These are phyloP conservation scores for Callospermophilus lateralis DNA, from an alignment of 2,113 vertebrate genomes.

Conservation along the genomic window DNA sequence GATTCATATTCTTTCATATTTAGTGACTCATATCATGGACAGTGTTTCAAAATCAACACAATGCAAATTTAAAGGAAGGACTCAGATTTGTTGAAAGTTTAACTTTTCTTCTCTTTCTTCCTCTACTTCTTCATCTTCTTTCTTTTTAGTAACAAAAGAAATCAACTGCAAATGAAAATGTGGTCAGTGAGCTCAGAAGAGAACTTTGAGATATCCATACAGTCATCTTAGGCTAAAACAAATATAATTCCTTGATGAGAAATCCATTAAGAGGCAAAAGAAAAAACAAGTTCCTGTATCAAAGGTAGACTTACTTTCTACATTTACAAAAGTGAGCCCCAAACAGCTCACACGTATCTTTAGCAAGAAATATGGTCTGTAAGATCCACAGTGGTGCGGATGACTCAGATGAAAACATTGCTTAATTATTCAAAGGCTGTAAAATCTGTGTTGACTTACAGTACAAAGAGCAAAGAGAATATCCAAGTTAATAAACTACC, in stretches of 20 bases:
- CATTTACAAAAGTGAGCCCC: background rate
- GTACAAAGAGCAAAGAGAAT: constrained; percentile 58
- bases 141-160: background rate
- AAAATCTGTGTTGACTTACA: background rate
- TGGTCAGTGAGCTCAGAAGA: background rate
- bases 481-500: constrained; percentile 72
- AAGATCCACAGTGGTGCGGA: background rate
- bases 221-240: background rate
- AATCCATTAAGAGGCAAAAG: background rate
- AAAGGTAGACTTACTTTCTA: background rate
- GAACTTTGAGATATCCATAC: background rate
- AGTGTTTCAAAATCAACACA: background rate
- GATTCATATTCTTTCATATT: background rate
- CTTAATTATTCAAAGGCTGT: constrained; percentile 23
- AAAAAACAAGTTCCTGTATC: background rate
- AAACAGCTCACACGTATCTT: background rate
- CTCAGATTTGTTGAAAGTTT: background rate
- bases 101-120: background rate
- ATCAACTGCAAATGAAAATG: background rate
- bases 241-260: background rate
- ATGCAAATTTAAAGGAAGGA: background rate
- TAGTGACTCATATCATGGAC: background rate
- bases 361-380: background rate
- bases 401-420: constrained; percentile 34
- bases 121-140: background rate